Evolutionary conservation across 2,888 invertebrate species (phyloP).

Genomic region (Microctonus brassicae): DNA sequence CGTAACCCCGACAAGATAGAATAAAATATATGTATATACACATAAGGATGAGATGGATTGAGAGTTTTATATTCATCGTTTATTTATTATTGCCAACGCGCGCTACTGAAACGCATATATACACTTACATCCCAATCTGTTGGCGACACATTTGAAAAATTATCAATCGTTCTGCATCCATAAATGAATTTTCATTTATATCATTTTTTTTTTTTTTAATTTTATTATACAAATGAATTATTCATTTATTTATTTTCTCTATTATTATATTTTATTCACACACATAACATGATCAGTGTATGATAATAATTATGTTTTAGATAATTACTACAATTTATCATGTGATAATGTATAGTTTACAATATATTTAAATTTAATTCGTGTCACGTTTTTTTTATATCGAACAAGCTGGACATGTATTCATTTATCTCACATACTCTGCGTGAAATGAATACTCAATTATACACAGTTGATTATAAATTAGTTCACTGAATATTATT

Average conservation of each 20-base stretch:
- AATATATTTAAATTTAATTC: slow-evolving; percentile 61
- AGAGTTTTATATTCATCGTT: slow-evolving; percentile 67
- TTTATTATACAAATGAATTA: slow-evolving; percentile 14
- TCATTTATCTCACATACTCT: slow-evolving; percentile 58
- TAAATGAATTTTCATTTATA: slow-evolving; percentile 34
- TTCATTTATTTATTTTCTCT: slow-evolving; percentile 25
- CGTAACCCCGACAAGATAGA: slow-evolving; percentile 59
- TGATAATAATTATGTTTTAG: slow-evolving; percentile 44
- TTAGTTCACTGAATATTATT: slow-evolving; percentile 12
- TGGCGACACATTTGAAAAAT: slow-evolving; percentile 67
- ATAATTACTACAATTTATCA: too few species aligned
- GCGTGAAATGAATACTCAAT: slow-evolving; percentile 57
- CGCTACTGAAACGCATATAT: slow-evolving; percentile 57
- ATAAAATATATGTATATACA: slow-evolving; percentile 44
- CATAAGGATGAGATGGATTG: slow-evolving; percentile 40
- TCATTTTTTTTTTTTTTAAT: slow-evolving; percentile 33
- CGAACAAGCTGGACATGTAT: slow-evolving; percentile 44
- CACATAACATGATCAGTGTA: not conserved
- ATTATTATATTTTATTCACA: not conserved
- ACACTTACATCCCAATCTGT: slow-evolving; percentile 51
- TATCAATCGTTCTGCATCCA: slow-evolving; percentile 66
- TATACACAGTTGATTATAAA: slow-evolving; percentile 19
- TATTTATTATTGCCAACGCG: slow-evolving; percentile 67
- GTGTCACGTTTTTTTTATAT: slow-evolving; percentile 49
- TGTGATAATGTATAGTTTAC: too few species aligned